Percentiles rank a stretch among this genome's conserved stretches.
Conservation (phyloP, 1,140 invertebrate species). For the Zophobas morio region DNA sequence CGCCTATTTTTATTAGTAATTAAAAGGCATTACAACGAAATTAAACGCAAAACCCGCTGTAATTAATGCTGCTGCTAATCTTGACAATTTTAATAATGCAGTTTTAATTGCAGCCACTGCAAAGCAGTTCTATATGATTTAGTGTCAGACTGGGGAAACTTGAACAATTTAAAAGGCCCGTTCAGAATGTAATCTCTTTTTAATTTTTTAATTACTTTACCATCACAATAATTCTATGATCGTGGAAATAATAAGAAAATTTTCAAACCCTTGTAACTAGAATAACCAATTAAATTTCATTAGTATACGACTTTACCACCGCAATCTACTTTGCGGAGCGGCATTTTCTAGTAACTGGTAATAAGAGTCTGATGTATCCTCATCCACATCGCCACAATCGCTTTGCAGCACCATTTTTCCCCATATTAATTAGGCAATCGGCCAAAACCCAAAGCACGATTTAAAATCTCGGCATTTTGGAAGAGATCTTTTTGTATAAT, state of each 20-base stretch:
- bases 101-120: slow-evolving; percentile 41
- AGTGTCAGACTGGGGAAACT: neutral
- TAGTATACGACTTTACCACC: neutral
- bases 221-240: slow-evolving; percentile 17
- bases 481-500: neutral
- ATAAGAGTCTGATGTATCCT: slow-evolving; percentile 17
- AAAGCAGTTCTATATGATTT: slow-evolving; percentile 30
- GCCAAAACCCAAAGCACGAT: slow-evolving; percentile 12
- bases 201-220: no score
- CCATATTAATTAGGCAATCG: slow-evolving; percentile 20
- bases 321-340: slow-evolving; percentile 21
- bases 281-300: no score
- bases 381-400: neutral
- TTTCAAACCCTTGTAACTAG: neutral
- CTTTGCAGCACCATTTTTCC: slow-evolving; percentile 2
- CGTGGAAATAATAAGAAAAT: slow-evolving; percentile 1
- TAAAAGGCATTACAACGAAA: slow-evolving; percentile 21
- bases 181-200: no score
- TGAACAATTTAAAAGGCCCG: slow-evolving; percentile 25
- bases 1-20: neutral
- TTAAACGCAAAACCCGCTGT: slow-evolving; percentile 19
- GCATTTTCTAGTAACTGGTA: slow-evolving; percentile 26
- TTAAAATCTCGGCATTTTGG: slow-evolving; percentile 11
- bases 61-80: slow-evolving; percentile 42
- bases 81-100: slow-evolving; percentile 47